Conservation (phyloP, 2,888 invertebrate genomes). For the Aplocera efformata region DNA sequence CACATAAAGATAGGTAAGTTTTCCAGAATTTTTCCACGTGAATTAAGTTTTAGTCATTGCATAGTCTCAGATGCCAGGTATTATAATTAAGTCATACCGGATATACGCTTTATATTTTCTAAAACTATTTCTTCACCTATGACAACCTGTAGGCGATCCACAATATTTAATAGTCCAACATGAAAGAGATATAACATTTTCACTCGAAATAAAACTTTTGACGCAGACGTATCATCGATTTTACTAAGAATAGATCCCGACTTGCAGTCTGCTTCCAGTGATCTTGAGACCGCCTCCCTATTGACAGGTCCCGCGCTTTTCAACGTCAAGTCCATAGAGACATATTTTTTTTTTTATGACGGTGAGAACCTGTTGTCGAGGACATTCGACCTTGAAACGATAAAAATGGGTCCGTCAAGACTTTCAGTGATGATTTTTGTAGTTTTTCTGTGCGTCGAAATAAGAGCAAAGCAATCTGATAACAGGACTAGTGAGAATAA, state of each 20-base stretch:
- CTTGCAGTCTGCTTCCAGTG: constrained; percentile 60
- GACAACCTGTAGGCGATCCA: constrained; percentile 1
- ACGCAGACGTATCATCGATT: constrained; percentile 47
- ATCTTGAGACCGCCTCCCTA: constrained; percentile 44
- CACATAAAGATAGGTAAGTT: too few relatives aligned
- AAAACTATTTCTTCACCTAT: too few relatives aligned
- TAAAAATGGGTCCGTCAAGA: constrained; percentile 24
- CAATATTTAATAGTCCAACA: constrained; percentile 22
- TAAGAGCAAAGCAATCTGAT: constrained; percentile 41
- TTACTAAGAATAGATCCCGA: constrained; percentile 46
- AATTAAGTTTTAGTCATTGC: too few relatives aligned
- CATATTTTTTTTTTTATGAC: constrained; percentile 11
- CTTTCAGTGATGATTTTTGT: constrained; percentile 42
- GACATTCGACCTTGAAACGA: constrained; percentile 30
- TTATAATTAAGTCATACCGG: too few relatives aligned
- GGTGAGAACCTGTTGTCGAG: constrained; percentile 9
- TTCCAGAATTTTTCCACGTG: too few relatives aligned
- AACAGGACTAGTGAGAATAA: constrained; percentile 37
- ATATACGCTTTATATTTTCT: too few relatives aligned
- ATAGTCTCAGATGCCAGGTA: too few relatives aligned
- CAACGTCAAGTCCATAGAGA: constrained; percentile 27
- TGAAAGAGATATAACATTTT: constrained; percentile 13
- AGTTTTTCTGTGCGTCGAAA: constrained; percentile 40
- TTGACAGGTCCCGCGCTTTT: constrained; percentile 42
- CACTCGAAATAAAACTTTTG: constrained; percentile 20